phyloP scores from a whole-genome alignment of 2,888 invertebrate species.

The Lapara coniferarum region DNA sequence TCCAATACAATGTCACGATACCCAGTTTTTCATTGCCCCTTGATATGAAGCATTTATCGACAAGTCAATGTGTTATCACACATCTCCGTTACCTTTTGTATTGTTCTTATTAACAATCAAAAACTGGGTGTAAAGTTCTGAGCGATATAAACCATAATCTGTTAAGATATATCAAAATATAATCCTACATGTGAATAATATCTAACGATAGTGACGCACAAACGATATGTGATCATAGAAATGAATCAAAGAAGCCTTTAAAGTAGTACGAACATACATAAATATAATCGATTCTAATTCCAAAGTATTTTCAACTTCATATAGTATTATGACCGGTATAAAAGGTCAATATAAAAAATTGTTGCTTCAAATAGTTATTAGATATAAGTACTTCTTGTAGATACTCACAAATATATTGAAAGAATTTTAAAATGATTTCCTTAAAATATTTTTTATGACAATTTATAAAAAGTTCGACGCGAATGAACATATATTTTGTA shows the following conservation, averaged over 20 bases:
- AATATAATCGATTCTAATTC: slow-evolving; percentile 40
- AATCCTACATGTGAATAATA: slow-evolving; percentile 26
- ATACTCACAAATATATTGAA: slow-evolving; percentile 47
- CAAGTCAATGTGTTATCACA: neutral
- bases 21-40: slow-evolving; percentile 22
- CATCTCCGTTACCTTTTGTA: slow-evolving; percentile 11
- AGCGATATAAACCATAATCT: slow-evolving; percentile 18
- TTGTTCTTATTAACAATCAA: slow-evolving; percentile 3
- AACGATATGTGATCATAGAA: slow-evolving; percentile 59
- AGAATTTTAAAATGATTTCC: slow-evolving; percentile 61
- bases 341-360: slow-evolving; percentile 50
- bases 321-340: slow-evolving; percentile 51
- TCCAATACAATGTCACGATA: slow-evolving; percentile 8
- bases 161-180: neutral
- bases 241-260: slow-evolving; percentile 59
- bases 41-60: slow-evolving; percentile 12
- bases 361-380: slow-evolving; percentile 71
- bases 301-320: slow-evolving; percentile 57
- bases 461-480: slow-evolving; percentile 60
- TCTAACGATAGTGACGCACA: slow-evolving; percentile 64
- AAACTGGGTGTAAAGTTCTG: slow-evolving; percentile 22
- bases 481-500: slow-evolving; percentile 73
- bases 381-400: slow-evolving; percentile 60
- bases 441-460: slow-evolving; percentile 78
- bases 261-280: slow-evolving; percentile 41